Base-by-base conservation (phyloP, 2,888 invertebrate genomes). In the Colletes collaris region DNA sequence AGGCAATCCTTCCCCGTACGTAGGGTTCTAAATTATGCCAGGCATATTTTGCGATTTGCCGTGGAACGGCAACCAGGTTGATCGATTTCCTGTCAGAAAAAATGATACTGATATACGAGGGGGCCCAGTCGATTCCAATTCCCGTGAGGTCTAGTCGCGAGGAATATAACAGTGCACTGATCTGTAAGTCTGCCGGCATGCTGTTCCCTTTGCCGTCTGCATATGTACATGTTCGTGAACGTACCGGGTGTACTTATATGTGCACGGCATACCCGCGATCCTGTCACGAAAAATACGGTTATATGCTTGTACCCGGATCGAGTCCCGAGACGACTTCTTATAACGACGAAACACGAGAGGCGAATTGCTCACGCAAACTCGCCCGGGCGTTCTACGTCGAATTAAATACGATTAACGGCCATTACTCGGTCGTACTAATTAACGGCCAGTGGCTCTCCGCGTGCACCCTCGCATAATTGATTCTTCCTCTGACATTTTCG, bases 81-180 rank as follows among this genome's bases (percentile, higher is more conserved):
- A 88, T 88, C 87, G 87, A 88, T 87, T 88, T 88, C 71, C 82
- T 80, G 87, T 87, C 87, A 69, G 74, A 78, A 82, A 59, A 87
- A 87, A 86, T 86, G 82, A 87, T 81, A 83, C 85, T 84, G 86
- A 85, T 86, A 83, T 83, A 84, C 77, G 79, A 72, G 80, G 78
- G 10, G 56, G 46, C 55, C 77, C 60, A 69, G 83, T 77, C 86
- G 85, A 83, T 85, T 86, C 76, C 81, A 82, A 86, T 85, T 74
- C 81, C 86, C 73, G 60, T 56, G 60, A 52, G 73, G 60, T 70
- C 71, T 70, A 63, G 75, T 65, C 72, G 44, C 53, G 78, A 71
- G 68, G 78, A 81, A 70, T 73, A 83, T 81, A 83, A 85, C 77
- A 62, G 73, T 55, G 77, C 76, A 67, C 71, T 63, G 76, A 83